Base-by-base conservation (phyloP, 2,888 invertebrate genomes). In the Trissolcus japonicus region DNA sequence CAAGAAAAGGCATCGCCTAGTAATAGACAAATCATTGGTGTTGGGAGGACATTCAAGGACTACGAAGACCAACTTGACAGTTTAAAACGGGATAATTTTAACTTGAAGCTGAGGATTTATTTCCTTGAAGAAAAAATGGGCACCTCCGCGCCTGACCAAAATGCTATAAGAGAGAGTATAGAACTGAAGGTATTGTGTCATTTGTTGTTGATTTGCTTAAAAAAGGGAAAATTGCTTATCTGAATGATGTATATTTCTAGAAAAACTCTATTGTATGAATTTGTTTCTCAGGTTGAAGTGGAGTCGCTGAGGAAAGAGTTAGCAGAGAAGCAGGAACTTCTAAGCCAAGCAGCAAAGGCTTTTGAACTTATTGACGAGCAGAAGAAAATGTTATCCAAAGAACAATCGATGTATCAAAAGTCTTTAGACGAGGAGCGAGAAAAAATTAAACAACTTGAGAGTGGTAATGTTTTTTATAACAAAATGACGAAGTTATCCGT, bases 31-130 rank as follows among this genome's bases (percentile, higher is more conserved):
- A 77, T 80, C n/a, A 62, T 72, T 1, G 89, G 89, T 59, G 91
- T 92, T 82, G 94, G 94, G 7, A 91, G 94, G 63, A 95, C 95
- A 29, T 94, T 97, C 91, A 96, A 96, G 84, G 97, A 97, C 82
- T 94, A 95, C 85, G 97, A 97, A 87, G 95, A 97, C 88, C 95
- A 97, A 87, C 91, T 97, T 80, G 93, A 93, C 61, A 92, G 92
- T 55, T 90, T 98, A 78, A 93, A 94, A 81, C 97, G 96, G 88
- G 98, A 98, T 89, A 98, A 98, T 89, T 98, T 98, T 86, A 95
- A 96, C 89, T 90, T 98, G 17, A 98, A 97, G 89, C 90, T 98
- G 82, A 92, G 97, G 63, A 95, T 98, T 83, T 98, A 96, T 90
- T 96, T 97, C 87, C 91, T 97, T 78, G 97, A 98, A 88, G 96